Base-by-base conservation (phyloP, 2,113 vertebrate genomes). In the Epinephelus fuscoguttatus region DNA sequence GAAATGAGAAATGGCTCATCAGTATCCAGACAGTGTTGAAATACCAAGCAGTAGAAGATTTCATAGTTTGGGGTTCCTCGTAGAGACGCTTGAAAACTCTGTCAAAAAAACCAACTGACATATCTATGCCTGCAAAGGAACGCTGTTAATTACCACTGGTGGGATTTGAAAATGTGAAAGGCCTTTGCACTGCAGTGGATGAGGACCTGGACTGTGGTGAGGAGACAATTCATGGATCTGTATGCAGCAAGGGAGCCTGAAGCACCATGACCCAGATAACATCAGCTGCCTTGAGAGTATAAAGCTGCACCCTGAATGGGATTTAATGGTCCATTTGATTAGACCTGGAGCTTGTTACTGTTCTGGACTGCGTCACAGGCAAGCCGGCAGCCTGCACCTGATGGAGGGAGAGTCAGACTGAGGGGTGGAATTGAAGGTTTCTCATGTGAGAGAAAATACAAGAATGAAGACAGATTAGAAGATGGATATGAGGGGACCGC, bases 281-380 rank as follows among this genome's bases (percentile, higher is more conserved):
- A 89, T 87, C 80, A 50, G 64, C 64, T n/a, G 73, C 67, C 53
- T 60, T 53, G 27, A 76, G 73, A 79, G 85, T 87, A 79, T 76
- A 68, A 69, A 78, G 78, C 75, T 55, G 70, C 3, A 12, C 72
- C 50, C 70, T 84, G 77, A 84, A 81, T 70, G 70, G 70, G 69
- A 73, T 88, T 84, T 70, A 81, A 81, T 77, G 4, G 17, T 53
- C 70, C 53, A 60, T 84, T 76, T 84, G 73, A 91, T 87, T 87
- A 71, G 73, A 73, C 80, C 57, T 3, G 53, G 7, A 78, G 61
- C 82, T 75, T 14, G 42, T 74, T 70, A 77, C 27, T 12, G 66
- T 30, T 81, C 62, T 8, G 72, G 71, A 63, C 63, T 8, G 55
- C 55, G 72, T 30, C 52, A 45, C 45, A 11, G 63, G 14, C 30